A percentile compares a stretch with the other conserved stretches of the same genome.
These are phyloP conservation scores for Lithophane socia DNA, from an alignment of 2,888 invertebrate genomes.

Conservation along the genomic window DNA sequence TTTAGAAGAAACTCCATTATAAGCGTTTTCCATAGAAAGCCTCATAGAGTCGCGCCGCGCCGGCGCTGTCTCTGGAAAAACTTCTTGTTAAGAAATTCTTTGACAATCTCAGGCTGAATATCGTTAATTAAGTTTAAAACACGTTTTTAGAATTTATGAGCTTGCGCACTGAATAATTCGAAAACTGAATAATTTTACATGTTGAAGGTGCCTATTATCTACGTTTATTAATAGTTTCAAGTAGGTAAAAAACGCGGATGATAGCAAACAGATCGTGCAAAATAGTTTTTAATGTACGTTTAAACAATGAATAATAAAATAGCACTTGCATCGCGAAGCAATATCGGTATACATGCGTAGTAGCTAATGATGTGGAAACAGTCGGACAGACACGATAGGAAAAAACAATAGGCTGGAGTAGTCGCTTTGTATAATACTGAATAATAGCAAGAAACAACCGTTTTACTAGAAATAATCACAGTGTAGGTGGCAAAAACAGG, in stretches of 20 bases:
- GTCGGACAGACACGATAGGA: slow-evolving; percentile 69
- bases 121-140: background rate
- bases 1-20: slow-evolving; percentile 72
- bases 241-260: slow-evolving; percentile 51
- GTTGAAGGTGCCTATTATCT: slow-evolving; percentile 11
- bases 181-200: slow-evolving; percentile 37
- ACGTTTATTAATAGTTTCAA: slow-evolving; percentile 24
- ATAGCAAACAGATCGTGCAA: slow-evolving; percentile 65
- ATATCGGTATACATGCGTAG: slow-evolving; percentile 63
- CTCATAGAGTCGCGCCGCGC: slow-evolving; percentile 29
- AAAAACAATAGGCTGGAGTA: slow-evolving; percentile 78
- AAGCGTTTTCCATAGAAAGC: slow-evolving; percentile 67
- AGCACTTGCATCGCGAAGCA: slow-evolving; percentile 59
- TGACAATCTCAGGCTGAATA: slow-evolving; percentile 8
- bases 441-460: slow-evolving; percentile 85
- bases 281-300: slow-evolving; percentile 64
- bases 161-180: slow-evolving; percentile 13
- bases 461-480: slow-evolving; percentile 87
- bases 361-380: slow-evolving; percentile 85
- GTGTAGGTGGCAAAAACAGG: slow-evolving; percentile 85
- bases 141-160: slow-evolving; percentile 6
- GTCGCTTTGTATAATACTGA: slow-evolving; percentile 85
- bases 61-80: slow-evolving; percentile 23
- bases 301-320: slow-evolving; percentile 70
- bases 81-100: slow-evolving; percentile 34